A percentile compares a stretch with the other conserved stretches of the same genome.
Conservation (phyloP, 2,113 vertebrate genomes). For the Phaethornis superciliosus region DNA sequence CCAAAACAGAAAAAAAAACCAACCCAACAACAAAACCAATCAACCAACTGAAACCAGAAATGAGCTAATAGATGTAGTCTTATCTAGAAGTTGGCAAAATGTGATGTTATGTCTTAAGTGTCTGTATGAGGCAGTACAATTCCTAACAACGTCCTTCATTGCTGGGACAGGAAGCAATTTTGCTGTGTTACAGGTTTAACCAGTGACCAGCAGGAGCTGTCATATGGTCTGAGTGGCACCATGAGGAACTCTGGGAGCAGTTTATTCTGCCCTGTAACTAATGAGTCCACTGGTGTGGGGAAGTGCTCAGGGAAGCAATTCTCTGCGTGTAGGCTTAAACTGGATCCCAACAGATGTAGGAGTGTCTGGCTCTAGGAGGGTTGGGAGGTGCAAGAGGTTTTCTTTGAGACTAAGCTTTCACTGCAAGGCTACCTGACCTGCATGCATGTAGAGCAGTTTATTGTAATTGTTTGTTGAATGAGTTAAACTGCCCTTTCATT, state of each 20-base stretch:
- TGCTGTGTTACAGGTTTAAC: not conserved
- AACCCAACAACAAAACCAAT: not conserved
- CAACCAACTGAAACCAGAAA: not conserved
- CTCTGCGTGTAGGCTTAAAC: not conserved
- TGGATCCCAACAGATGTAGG: not conserved
- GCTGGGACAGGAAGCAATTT: not conserved
- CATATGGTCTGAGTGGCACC: not conserved
- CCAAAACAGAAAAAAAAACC: not conserved
- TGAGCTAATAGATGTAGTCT: not conserved
- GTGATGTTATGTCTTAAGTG: not conserved
- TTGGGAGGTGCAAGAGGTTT: not conserved
- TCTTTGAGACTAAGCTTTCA: not conserved
- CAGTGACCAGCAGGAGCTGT: not conserved
- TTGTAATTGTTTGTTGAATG: not conserved
- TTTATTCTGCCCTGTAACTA: not conserved
- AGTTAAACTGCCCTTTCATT: conserved; percentile 4
- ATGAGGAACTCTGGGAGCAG: not conserved
- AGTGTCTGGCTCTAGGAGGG: not conserved
- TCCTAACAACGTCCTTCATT: conserved; percentile 8
- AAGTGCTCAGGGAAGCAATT: not conserved
- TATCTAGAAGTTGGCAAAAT: not conserved
- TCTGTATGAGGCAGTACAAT: not conserved
- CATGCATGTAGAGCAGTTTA: not conserved
- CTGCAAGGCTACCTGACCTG: not conserved
- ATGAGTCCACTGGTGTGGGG: not conserved